Percentiles rank a stretch among this genome's conserved stretches.
Evolutionary conservation across 2,797 vertebrate genomes (phyloP).

Genomic region (Momotus momota): DNA sequence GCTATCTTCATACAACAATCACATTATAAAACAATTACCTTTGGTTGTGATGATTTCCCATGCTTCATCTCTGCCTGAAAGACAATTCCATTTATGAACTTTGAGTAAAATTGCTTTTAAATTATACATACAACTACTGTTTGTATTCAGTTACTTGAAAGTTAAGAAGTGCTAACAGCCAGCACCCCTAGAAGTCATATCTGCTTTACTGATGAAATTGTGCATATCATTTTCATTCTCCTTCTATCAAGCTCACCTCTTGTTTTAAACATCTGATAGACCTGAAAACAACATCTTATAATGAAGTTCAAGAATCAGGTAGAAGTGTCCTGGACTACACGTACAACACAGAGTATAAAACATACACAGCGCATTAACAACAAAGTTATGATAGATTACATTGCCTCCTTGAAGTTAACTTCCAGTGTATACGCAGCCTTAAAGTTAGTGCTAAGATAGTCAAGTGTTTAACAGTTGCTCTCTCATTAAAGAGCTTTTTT

Average conservation of each 20-base stretch:
- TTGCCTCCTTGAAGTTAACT: not conserved
- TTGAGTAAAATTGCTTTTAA: constrained; percentile 4
- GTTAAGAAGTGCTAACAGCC: not conserved
- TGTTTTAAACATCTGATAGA: not conserved
- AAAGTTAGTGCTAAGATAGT: not conserved
- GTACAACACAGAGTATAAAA: not conserved
- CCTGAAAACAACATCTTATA: not conserved
- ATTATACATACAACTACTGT: not conserved
- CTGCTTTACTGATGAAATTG: not conserved
- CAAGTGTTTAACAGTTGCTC: not conserved
- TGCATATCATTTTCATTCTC: not conserved
- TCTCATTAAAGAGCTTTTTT: not conserved
- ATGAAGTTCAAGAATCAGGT: not conserved
- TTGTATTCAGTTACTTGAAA: not conserved
- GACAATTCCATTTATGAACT: constrained; percentile 49
- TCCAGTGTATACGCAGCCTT: not conserved
- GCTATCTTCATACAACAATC: not conserved
- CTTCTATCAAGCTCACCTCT: not conserved
- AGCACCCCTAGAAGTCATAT: not conserved
- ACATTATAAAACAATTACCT: constrained; percentile 54
- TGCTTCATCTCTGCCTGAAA: constrained; percentile 64
- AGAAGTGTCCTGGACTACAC: not conserved
- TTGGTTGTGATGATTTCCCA: constrained; percentile 45
- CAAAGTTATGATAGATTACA: not conserved
- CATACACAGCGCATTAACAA: not conserved